phyloP scores from a whole-genome alignment of 2,888 invertebrate genomes.

The Platypus cylindrus region DNA sequence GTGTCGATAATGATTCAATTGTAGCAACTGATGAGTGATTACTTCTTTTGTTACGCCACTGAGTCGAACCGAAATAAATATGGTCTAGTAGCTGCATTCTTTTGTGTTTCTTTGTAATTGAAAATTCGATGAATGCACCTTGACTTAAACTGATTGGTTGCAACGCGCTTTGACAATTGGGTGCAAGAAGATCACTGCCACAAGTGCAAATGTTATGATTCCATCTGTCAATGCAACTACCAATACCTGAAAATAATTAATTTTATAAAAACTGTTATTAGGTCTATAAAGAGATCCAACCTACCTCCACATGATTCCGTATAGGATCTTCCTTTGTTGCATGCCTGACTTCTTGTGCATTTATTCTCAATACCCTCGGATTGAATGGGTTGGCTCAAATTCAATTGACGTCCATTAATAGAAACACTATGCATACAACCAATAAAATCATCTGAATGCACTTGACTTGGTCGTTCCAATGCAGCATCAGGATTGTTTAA shows the following conservation, averaged over 20 bases:
- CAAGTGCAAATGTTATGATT: slow-evolving; percentile 58
- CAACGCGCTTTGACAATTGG: slow-evolving; percentile 66
- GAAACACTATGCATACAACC: slow-evolving; percentile 88
- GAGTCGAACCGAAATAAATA: slow-evolving; percentile 59
- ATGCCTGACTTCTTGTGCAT: slow-evolving; percentile 62
- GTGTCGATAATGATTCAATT: slow-evolving; percentile 23
- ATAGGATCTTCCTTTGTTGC: slow-evolving; percentile 32
- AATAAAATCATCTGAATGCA: slow-evolving; percentile 83
- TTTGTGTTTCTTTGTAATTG: slow-evolving; percentile 70
- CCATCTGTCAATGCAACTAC: slow-evolving; percentile 78
- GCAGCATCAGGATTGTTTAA: slow-evolving; percentile 74
- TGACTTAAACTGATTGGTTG: slow-evolving; percentile 68
- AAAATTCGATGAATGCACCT: slow-evolving; percentile 66
- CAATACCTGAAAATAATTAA: slow-evolving; percentile 37
- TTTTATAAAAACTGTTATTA: too few relatives aligned
- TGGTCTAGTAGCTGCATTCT: slow-evolving; percentile 76
- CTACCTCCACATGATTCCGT: slow-evolving; percentile 40
- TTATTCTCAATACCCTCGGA: slow-evolving; percentile 61
- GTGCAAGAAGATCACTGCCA: slow-evolving; percentile 56
- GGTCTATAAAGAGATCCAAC: neutral
- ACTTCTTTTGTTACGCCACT: slow-evolving; percentile 43
- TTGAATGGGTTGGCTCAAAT: slow-evolving; percentile 63
- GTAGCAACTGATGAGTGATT: slow-evolving; percentile 14
- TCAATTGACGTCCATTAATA: slow-evolving; percentile 73
- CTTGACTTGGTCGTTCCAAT: slow-evolving; percentile 77